Conservation (phyloP, 1,140 invertebrate genomes). For the Galleria mellonella region DNA sequence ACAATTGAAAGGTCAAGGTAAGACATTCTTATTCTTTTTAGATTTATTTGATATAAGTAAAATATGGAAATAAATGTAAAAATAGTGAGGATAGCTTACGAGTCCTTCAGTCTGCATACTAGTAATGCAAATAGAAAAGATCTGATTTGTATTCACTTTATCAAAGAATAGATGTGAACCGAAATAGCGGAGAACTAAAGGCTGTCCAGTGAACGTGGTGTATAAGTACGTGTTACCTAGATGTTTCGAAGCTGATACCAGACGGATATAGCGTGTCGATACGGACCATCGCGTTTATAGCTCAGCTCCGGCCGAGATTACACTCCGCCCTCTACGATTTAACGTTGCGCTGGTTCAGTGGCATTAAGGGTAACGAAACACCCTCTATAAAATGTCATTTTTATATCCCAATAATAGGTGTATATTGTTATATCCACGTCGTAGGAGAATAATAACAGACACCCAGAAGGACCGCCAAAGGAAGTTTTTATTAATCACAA, state of each 20-base stretch:
- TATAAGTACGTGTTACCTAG: neutral
- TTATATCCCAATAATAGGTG: neutral
- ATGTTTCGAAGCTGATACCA: conserved; percentile 5
- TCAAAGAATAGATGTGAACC: too few species aligned
- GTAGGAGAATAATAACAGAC: neutral
- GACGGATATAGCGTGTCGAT: conserved; percentile 19
- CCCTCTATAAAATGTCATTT: neutral
- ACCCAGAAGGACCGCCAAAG: too few species aligned
- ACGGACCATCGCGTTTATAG: conserved; percentile 17
- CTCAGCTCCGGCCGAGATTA: conserved; percentile 2
- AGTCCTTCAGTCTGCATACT: too few species aligned
- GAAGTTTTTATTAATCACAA: too few species aligned
- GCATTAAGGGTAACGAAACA: neutral
- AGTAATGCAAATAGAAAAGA: too few species aligned
- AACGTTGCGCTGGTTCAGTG: neutral
- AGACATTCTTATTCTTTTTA: too few species aligned
- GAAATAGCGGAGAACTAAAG: too few species aligned
- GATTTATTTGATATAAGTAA: too few species aligned
- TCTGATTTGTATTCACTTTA: too few species aligned
- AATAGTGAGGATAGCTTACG: too few species aligned
- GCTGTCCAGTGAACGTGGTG: neutral
- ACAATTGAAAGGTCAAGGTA: too few species aligned
- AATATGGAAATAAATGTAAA: too few species aligned
- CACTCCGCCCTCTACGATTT: neutral
- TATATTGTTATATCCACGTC: neutral